Percentiles rank a stretch among this genome's conserved stretches.
These are phyloP conservation scores for Coluber constrictor DNA, from an alignment of 2,797 vertebrate species.

Conservation along the genomic window DNA sequence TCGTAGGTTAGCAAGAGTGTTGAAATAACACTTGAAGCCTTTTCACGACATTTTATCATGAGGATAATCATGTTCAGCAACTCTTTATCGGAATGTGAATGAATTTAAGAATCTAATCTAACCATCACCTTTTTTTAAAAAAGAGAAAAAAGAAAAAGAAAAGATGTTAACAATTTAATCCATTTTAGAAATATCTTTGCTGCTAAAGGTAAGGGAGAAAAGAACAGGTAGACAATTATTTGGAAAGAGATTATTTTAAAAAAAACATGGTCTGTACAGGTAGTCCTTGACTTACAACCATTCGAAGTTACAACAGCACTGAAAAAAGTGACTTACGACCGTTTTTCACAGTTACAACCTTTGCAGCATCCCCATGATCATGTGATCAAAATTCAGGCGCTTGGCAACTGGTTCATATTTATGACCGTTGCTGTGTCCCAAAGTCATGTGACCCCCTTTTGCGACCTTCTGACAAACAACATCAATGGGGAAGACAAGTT, in stretches of 20 bases:
- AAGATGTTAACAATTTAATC: background rate
- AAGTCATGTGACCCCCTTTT: too few relatives aligned
- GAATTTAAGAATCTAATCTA: background rate
- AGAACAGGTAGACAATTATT: background rate
- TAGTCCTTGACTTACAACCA: too few relatives aligned
- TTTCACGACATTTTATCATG: background rate
- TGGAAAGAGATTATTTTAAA: background rate
- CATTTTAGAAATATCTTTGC: background rate
- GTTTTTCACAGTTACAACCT: too few relatives aligned
- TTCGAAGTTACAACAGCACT: too few relatives aligned
- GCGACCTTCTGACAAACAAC: too few relatives aligned
- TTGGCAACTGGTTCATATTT: too few relatives aligned
- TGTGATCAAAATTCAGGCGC: too few relatives aligned
- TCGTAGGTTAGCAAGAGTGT: background rate
- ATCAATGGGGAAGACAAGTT: too few relatives aligned
- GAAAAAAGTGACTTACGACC: too few relatives aligned
- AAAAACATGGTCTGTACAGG: background rate
- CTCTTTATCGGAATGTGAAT: background rate
- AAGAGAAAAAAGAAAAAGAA: background rate
- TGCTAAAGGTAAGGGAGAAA: background rate
- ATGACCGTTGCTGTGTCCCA: too few relatives aligned
- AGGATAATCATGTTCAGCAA: background rate
- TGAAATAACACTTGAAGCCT: background rate
- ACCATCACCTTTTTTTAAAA: background rate
- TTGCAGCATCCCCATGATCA: too few relatives aligned